Percentiles rank a stretch among this genome's conserved stretches.
These are phyloP conservation scores for Synergus gifuensis DNA, from an alignment of 2,888 invertebrate species.

Conservation along the genomic window DNA sequence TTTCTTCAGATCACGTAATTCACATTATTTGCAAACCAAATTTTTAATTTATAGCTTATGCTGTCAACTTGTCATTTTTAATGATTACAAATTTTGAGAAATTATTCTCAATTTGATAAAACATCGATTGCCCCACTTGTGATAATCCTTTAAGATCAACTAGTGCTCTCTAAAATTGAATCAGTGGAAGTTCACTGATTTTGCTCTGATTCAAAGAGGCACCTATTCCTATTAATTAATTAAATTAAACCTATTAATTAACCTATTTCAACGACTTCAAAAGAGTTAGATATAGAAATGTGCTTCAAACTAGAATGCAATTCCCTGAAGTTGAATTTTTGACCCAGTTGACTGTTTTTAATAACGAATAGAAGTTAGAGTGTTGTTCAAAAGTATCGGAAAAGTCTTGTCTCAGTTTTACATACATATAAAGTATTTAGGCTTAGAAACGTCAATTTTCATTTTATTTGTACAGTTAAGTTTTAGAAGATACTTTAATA, in stretches of 20 bases:
- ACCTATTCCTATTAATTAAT: background rate
- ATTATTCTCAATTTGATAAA: background rate
- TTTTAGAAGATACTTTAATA: background rate
- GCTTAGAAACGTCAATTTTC: background rate
- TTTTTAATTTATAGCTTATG: background rate
- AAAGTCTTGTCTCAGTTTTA: background rate
- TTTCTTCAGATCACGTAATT: background rate
- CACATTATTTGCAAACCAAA: background rate
- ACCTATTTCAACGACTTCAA: background rate
- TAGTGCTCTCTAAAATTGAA: no score
- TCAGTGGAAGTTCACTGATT: no score
- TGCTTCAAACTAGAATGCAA: constrained; percentile 7
- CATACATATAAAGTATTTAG: background rate
- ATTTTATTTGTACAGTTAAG: background rate
- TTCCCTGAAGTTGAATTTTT: background rate
- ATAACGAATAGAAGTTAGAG: background rate
- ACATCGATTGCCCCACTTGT: background rate
- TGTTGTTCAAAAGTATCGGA: background rate
- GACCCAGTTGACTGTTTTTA: background rate
- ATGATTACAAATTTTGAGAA: background rate
- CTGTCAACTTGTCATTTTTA: background rate
- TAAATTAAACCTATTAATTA: no score
- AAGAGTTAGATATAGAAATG: background rate
- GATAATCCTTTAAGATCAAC: background rate
- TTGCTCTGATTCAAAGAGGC: background rate